Evolutionary conservation across 2,113 vertebrate species (phyloP).

Genomic region (Lophotis ruficrista): DNA sequence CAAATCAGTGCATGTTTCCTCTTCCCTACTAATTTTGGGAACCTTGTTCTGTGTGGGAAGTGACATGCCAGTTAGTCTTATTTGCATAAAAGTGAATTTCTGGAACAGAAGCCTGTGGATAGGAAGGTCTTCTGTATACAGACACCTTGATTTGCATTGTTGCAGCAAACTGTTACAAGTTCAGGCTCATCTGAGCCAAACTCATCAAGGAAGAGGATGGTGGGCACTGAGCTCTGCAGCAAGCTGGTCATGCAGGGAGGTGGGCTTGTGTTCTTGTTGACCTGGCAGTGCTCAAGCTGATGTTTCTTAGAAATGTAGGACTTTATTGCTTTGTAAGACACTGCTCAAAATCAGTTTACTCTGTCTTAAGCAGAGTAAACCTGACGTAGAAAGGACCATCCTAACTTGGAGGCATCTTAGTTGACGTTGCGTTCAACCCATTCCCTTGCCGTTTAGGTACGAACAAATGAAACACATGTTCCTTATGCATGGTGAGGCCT

Average conservation of each 20-base stretch:
- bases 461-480: slow-evolving; percentile 49
- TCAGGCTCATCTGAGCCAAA: background rate
- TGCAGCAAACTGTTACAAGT: background rate
- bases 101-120: background rate
- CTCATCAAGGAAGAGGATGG: background rate
- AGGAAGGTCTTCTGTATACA: background rate
- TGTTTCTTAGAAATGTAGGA: background rate
- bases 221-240: background rate
- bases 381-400: background rate
- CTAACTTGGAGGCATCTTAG: background rate
- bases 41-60: background rate
- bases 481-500: background rate
- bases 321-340: background rate
- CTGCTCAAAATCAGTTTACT: background rate
- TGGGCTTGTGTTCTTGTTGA: background rate
- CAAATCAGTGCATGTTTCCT: background rate
- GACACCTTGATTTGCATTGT: background rate
- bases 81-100: background rate
- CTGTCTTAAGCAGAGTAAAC: background rate
- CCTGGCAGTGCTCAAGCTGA: background rate
- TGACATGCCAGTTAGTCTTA: background rate
- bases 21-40: background rate
- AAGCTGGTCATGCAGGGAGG: background rate
- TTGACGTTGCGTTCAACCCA: background rate
- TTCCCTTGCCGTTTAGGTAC: background rate